Conservation (phyloP, 92 coral and sea anemone species). For the Zoanthus gigantus region DNA sequence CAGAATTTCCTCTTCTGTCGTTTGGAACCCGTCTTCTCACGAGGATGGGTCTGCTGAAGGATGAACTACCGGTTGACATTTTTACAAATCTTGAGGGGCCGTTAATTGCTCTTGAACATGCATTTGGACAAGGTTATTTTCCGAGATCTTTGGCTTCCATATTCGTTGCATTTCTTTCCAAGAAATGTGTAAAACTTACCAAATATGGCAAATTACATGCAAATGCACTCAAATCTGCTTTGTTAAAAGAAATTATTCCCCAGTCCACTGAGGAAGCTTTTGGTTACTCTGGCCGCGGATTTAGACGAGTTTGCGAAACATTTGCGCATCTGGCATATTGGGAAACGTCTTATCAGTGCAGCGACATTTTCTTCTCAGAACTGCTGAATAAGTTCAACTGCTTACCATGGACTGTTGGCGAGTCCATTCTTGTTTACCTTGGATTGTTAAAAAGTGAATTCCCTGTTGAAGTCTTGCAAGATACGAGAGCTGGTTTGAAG, state of each 20-base stretch:
- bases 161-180: conserved; percentile 87
- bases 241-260: conserved; percentile 70
- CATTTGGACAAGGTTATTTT: conserved; percentile 73
- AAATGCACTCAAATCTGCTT: conserved; percentile 72
- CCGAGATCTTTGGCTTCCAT: conserved; percentile 83
- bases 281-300: conserved; percentile 63
- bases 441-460: conserved; percentile 81
- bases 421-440: conserved; percentile 67
- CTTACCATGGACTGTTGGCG: conserved; percentile 55
- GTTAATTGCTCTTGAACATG: conserved; percentile 73
- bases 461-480: conserved; percentile 61
- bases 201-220: conserved; percentile 46
- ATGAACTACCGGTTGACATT: conserved; percentile 48
- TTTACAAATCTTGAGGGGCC: conserved; percentile 67
- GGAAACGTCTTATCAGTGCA: conserved; percentile 67
- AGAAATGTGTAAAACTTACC: conserved; percentile 58
- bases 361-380: conserved; percentile 47
- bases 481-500: conserved; percentile 54
- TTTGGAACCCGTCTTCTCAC: conserved; percentile 71
- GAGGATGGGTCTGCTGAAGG: conserved; percentile 85
- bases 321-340: conserved; percentile 66
- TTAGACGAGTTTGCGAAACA: conserved; percentile 80
- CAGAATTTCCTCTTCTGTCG: conserved; percentile 26
- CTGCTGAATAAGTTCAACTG: conserved; percentile 34
- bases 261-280: conserved; percentile 60